Evolutionary conservation across 2,113 vertebrate genomes (phyloP).

Genomic region (Argyrosomus japonicus): DNA sequence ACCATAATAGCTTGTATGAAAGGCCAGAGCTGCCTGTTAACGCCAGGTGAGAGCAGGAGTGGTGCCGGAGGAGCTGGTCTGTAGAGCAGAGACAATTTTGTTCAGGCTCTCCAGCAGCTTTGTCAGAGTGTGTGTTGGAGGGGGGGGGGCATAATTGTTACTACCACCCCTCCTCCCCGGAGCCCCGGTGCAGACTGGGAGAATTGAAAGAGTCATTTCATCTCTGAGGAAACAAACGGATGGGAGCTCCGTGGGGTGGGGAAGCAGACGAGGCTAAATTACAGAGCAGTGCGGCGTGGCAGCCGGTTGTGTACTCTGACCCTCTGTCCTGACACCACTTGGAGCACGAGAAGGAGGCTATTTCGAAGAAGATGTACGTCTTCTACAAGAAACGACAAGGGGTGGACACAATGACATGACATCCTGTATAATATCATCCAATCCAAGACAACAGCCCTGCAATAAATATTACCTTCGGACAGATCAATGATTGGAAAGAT

Average conservation of each 20-base stretch:
- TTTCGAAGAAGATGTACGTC: slow-evolving; percentile 47
- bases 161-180: slow-evolving; percentile 60
- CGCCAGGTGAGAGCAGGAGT: slow-evolving; percentile 58
- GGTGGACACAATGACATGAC: background rate
- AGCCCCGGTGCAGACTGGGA: slow-evolving; percentile 64
- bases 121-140: slow-evolving; percentile 52
- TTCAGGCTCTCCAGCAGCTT: slow-evolving; percentile 64
- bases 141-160: slow-evolving; percentile 74
- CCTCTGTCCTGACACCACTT: slow-evolving; percentile 61
- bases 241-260: slow-evolving; percentile 65
- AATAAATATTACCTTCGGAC: background rate
- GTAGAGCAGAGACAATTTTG: slow-evolving; percentile 65
- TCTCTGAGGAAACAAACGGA: slow-evolving; percentile 78
- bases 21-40: slow-evolving; percentile 65
- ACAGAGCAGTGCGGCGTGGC: slow-evolving; percentile 52
- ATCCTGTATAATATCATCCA: slow-evolving; percentile 1
- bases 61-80: slow-evolving; percentile 58
- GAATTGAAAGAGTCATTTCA: slow-evolving; percentile 83
- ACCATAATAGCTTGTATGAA: slow-evolving; percentile 51
- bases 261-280: slow-evolving; percentile 72
- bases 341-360: slow-evolving; percentile 29
- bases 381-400: slow-evolving; percentile 26
- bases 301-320: slow-evolving; percentile 53
- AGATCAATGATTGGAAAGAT: background rate
- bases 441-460: slow-evolving; percentile 15